Base-by-base conservation (phyloP, 2,797 vertebrate species). In the Natrix natrix region DNA sequence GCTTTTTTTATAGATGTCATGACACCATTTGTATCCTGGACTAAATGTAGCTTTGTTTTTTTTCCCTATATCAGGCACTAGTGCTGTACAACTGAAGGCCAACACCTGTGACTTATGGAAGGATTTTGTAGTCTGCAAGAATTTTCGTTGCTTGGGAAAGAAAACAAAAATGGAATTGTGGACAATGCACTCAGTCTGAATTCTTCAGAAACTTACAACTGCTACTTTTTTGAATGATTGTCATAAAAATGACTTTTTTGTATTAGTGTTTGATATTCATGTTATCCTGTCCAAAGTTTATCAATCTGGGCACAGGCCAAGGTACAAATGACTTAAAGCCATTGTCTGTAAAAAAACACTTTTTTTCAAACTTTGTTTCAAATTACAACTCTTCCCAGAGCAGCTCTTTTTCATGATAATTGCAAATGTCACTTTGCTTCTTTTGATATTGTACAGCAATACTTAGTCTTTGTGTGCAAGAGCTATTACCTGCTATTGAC, bases 121-220 rank as follows among this genome's bases (percentile, higher is more conserved):
- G 28, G 17, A 61, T 43, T 32, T 24, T 78, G 37, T 57, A 52
- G 48, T 54, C 10, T 48, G 12, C 16, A 86, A 83, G 56, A 93
- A 91, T 1, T 10, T 22, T 83, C n/a, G 5, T 90, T 66, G 59
- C 54, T 12, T 55, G n/a, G 26, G 16, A n/a, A 57, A 69, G 11
- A 83, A 55, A 83, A 55, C n/a, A 57, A 48, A 83, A 83, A 48
- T 17, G 14, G 5, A 91, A 28, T 54, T 14, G 54, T 92, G 22
- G 37, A 74, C 69, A 26, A 5, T 5, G 87, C 69, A 87, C 61
- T 63, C 48, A 66, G 2, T 8, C 87, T 24, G 83, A 88, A 59
- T 88, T 93, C 86, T 93, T 93, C 55, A 60, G 63, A 37, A 57
- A 43, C 28, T 88, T 59, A 92, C n/a, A 63, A n/a, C 8, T 88